Evolutionary conservation across 1,140 invertebrate species (phyloP), one percentile per base, ranked within the genome.

Genomic region (Macrobrachium nipponense): DNA sequence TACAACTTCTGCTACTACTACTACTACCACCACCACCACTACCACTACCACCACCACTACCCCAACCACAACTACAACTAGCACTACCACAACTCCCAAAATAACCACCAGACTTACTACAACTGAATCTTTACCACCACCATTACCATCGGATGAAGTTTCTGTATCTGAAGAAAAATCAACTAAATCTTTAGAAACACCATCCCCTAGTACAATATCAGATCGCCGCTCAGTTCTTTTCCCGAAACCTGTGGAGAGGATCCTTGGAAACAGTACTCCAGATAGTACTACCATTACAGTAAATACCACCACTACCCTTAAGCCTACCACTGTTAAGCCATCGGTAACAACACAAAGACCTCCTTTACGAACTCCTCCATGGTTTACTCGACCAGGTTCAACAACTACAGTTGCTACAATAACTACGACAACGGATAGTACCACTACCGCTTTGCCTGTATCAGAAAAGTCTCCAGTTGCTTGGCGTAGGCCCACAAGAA

Each of bases 151-250:
- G 12, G 51, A 51, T 51, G 51, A 51, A 51, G 12, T 10, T 51
- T 12, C 51, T 51, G 5, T 51, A 12, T 0, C 51, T 51, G 51
- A 51, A 51, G 51, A 10, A 51, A 12, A 51, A 12, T 5, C 51
- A 51, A 51, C 51, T 51, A 51, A 51, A 51, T 51, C 51, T 51
- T 7, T 12, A 0, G 51, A 51, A 51, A 12, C 51, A 51, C 12
- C 51, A 51, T 51, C 51, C 7, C 18, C 64, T 58, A 82, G 70
- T 4, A 75, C 81, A 4, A 76, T 23, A 59, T 76, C 44, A 43
- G 81, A 82, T 18, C 81, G 81, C 23, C 81, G 81, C 15, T 75
- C 81, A 10, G 44, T 75, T 23, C n/a, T 82, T 36, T 82, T 82
- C 36, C 81, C 72, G 23, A 58, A 72, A 8, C 81, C 81, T 11